Base-by-base conservation (phyloP, 2,888 invertebrate species). In the Agonopterix heracliana region DNA sequence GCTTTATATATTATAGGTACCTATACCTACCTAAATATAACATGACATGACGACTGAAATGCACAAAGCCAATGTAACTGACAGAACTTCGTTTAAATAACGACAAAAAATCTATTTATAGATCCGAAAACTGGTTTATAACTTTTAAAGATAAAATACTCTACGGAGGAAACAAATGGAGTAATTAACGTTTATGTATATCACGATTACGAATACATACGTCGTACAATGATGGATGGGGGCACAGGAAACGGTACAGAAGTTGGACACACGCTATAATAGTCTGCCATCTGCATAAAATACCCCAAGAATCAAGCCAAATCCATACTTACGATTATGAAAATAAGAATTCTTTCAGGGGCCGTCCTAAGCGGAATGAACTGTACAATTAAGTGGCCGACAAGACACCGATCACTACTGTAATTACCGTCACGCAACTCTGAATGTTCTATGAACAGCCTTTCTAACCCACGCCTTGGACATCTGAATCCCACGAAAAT, bases 401-500 rank as follows among this genome's bases (percentile, higher is more conserved):
- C 73, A 74, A 79, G 80, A 77, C 78, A 76, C 74, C 67, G 74
- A 78, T 74, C 71, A 66, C 68, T 59, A 61, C 69, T 64, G 67
- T 74, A 75, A 82, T 82, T 82, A 81, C 58, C 66, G 71, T 73
- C 82, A 82, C 81, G 82, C 82, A 76, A 74, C 61, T 56, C 54
- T 26, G 26, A 55, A 56, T 61, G 56, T 57, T 57, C 56, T 56
- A 63, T 57, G 59, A 61, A 59, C 58, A 56, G 60, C 63, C 61
- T 70, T 67, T 64, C 64, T 66, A 64, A 60, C 26, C 60, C 54
- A 45, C 49, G 51, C 60, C 61, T 62, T 52, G 54, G 56, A 58
- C 61, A 64, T 63, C 51, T 52, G 47, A 44, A 49, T 58, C 56
- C 58, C 58, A 58, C 60, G 58, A 47, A 54, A 49, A 48, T 44